Evolutionary conservation across 53 echinoderm and acorn worm genomes (phyloP).

Genomic region (Echinarachnius parma): DNA sequence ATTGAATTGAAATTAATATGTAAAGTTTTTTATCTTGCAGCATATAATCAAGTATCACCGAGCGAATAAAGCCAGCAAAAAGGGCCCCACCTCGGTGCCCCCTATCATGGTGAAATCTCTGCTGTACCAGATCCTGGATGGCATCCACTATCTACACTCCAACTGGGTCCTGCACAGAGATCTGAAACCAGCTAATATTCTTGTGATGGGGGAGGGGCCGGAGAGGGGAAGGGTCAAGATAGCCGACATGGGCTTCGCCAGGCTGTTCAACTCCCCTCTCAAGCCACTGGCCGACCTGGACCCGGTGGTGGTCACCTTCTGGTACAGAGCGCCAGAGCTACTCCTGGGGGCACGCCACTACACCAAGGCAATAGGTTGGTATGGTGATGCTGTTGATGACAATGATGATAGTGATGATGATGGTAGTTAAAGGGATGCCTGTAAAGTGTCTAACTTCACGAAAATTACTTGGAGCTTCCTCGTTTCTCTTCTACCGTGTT

Average conservation of each 20-base stretch:
- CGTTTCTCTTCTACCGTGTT: too few relatives aligned
- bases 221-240: conserved; percentile 96
- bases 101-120: conserved; percentile 93
- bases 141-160: conserved; percentile 93
- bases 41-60: conserved; percentile 96
- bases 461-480: too few relatives aligned
- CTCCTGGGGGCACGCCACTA: conserved; percentile 92
- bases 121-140: conserved; percentile 90
- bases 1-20: too few relatives aligned
- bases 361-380: conserved; percentile 94
- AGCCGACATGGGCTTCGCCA: conserved; percentile 98
- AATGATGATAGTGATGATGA: not conserved
- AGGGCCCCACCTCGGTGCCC: conserved; percentile 83
- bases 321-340: conserved; percentile 95
- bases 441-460: too few relatives aligned
- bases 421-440: too few relatives aligned
- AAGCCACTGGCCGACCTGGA: conserved; percentile 91
- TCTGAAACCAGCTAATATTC: conserved; percentile 98
- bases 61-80: conserved; percentile 89
- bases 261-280: conserved; percentile 84
- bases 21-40: too few relatives aligned
- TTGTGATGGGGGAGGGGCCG: conserved; percentile 91
- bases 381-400: not conserved
- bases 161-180: conserved; percentile 99
- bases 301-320: conserved; percentile 96